phyloP scores from a whole-genome alignment of 2,797 vertebrate genomes.

The Sciurus vulgaris region DNA sequence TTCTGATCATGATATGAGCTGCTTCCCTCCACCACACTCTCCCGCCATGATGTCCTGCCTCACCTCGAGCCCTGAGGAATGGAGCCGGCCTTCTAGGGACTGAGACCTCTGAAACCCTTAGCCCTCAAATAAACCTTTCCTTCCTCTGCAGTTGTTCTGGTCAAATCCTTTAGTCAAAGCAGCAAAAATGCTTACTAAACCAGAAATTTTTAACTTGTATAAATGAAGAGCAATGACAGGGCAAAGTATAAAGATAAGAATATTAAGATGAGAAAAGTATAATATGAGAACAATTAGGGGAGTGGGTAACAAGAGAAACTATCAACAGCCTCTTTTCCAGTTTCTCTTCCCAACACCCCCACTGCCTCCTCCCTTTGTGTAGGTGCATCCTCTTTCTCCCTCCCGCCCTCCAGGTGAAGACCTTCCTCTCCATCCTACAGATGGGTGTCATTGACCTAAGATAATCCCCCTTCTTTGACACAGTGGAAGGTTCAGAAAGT shows the following conservation, averaged over 20 bases:
- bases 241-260: not conserved
- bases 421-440: not conserved
- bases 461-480: not conserved
- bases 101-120: too few species aligned
- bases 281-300: not conserved
- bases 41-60: too few species aligned
- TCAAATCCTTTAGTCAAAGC: too few species aligned
- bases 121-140: too few species aligned
- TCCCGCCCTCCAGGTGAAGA: not conserved
- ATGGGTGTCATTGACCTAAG: not conserved
- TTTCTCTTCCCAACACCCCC: not conserved
- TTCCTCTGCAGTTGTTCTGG: too few species aligned
- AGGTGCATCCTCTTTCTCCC: not conserved
- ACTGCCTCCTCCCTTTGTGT: not conserved
- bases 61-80: too few species aligned
- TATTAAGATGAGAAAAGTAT: not conserved
- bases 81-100: too few species aligned
- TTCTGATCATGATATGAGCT: too few species aligned
- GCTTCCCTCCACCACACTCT: too few species aligned
- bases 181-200: too few species aligned
- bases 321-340: not conserved
- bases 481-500: not conserved
- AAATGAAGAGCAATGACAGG: not conserved
- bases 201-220: conserved; percentile 22
- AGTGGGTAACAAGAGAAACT: not conserved